phyloP scores from a whole-genome alignment of 2,113 vertebrate genomes.

The Merops nubicus region DNA sequence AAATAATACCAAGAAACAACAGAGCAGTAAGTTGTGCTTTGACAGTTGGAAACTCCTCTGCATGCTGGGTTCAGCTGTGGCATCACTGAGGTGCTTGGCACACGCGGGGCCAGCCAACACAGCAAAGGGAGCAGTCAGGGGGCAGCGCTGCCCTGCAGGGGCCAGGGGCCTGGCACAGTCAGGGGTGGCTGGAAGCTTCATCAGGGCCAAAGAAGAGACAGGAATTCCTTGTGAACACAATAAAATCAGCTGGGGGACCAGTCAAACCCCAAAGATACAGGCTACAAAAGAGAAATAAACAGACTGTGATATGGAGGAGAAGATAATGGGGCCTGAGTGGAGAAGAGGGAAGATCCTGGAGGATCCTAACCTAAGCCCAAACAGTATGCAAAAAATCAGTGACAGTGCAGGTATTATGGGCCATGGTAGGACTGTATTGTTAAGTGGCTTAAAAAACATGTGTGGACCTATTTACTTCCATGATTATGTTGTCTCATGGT shows the following conservation, averaged over 20 bases:
- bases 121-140: not conserved
- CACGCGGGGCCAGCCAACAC: not conserved
- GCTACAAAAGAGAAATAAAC: not conserved
- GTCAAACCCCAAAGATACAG: not conserved
- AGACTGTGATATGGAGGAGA: not conserved
- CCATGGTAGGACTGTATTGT: not conserved
- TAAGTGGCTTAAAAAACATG: not conserved
- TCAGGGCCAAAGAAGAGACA: not conserved
- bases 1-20: not conserved
- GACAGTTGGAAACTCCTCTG: not conserved
- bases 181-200: not conserved
- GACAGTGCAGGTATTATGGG: not conserved
- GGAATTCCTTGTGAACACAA: not conserved
- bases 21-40: not conserved
- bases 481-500: not conserved
- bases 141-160: not conserved
- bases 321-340: not conserved
- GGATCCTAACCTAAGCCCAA: not conserved
- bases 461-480: not conserved
- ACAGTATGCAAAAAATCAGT: not conserved
- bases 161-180: not conserved
- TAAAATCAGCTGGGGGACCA: not conserved
- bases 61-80: not conserved
- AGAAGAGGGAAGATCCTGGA: not conserved
- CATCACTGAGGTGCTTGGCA: not conserved